A percentile compares a stretch with the other conserved stretches of the same genome.
Conservation (phyloP, 2,797 vertebrate species). For the Gallirallus australis region DNA sequence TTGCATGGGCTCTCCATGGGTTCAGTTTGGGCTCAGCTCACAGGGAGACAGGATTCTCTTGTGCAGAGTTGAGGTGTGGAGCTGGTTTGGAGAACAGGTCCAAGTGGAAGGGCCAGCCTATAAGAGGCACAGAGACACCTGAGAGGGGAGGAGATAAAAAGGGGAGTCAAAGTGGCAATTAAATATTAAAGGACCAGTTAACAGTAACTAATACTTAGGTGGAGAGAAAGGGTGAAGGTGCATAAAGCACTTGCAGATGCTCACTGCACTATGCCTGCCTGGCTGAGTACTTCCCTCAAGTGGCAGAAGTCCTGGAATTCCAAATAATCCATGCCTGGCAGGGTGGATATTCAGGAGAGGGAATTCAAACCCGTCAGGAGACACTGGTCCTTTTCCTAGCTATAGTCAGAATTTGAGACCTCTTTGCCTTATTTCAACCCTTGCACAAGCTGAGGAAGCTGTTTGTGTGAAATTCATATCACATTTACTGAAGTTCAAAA, state of each 20-base stretch:
- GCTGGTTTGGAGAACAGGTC: neutral
- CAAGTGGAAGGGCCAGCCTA: neutral
- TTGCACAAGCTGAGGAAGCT: neutral
- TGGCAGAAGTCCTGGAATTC: neutral
- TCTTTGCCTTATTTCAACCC: neutral
- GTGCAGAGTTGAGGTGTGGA: neutral
- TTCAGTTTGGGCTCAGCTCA: fast-evolving
- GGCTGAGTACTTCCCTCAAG: neutral
- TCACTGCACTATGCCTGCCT: neutral
- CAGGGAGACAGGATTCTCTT: neutral
- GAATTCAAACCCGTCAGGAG: neutral
- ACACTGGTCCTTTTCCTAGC: neutral
- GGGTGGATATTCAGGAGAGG: neutral
- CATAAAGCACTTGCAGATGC: neutral
- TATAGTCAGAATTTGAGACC: neutral
- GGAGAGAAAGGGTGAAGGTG: neutral
- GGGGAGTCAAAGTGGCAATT: constrained; percentile 27
- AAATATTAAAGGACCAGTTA: constrained; percentile 42
- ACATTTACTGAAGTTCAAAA: neutral
- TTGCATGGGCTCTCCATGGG: neutral
- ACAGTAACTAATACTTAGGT: constrained; percentile 21
- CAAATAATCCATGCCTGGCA: neutral
- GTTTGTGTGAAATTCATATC: neutral
- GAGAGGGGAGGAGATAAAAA: constrained; percentile 51
- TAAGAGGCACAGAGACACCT: neutral